Evolutionary conservation across 1,140 invertebrate genomes (phyloP), one percentile per base, ranked within the genome.

Genomic region (Holcopasites calliopsidis): DNA sequence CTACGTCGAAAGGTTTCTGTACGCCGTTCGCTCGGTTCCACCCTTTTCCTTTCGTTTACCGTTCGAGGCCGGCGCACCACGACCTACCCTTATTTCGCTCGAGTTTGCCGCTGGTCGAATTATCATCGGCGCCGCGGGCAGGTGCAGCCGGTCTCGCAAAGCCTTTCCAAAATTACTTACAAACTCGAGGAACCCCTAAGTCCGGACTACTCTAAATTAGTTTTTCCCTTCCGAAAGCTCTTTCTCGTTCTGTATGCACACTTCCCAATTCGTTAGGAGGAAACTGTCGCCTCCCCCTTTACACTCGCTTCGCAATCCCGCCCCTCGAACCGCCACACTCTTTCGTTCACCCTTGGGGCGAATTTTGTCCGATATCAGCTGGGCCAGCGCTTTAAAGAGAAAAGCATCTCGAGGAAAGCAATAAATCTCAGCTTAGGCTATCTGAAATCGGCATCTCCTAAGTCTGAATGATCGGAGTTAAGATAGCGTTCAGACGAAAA

Each of bases 181-280:
- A 8, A 66, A 52, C 70, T 76, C 57, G 50, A 49, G 44, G 42
- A 35, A 16, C 65, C 50, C 49, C 6, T 57, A 33, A 69, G 55
- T 23, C 47, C 60, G 42, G 52, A 65, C 52, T 42, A 26, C 73
- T 70, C 66, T 47, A 79, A 79, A 79, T 79, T 79, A 79, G 72
- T 68, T 79, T n/a, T n/a, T 61, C 64, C 57, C 1, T 52, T n/a
- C n/a, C n/a, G 47, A 49, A 44, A 72, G 61, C 44, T 38, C 57
- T n/a, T 11, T 31, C 1, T 8, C 40, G 60, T 66, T 58, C 66
- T 35, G 31, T 55, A 76, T 66, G 72, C 65, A 40, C 72, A 35
- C 49, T 76, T 57, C 35, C 50, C 57, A 49, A 69, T 78, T 77
- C 61, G 61, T 74, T 66, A 52, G 66, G 70, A 38, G 60, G 21